Percentiles rank a stretch among this genome's conserved stretches.
phyloP scores from a whole-genome alignment of 2,888 invertebrate genomes.

The Automeris io region DNA sequence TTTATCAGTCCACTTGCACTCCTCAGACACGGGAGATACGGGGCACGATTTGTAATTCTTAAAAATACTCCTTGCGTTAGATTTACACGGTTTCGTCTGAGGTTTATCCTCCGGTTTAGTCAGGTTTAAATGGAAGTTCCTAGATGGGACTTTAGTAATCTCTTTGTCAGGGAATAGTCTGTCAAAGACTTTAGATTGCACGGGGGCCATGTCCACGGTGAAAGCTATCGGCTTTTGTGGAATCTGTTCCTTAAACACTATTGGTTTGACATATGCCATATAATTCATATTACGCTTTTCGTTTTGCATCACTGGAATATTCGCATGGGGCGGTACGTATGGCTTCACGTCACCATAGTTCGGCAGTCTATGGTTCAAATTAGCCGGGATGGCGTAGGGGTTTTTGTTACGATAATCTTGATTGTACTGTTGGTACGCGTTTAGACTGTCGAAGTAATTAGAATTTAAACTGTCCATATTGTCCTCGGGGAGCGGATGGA shows the following conservation, averaged over 20 bases:
- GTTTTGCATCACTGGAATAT: slow-evolving; percentile 26
- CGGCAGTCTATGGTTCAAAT: slow-evolving; percentile 60
- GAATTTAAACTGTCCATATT: slow-evolving; percentile 60
- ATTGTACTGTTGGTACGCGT: slow-evolving; percentile 44
- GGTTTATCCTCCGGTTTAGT: slow-evolving; percentile 50
- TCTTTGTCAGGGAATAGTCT: slow-evolving; percentile 59
- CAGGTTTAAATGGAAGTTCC: slow-evolving; percentile 61
- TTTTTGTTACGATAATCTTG: slow-evolving; percentile 62
- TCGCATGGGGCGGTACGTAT: slow-evolving; percentile 67
- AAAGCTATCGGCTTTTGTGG: slow-evolving; percentile 48
- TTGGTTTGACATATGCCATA: slow-evolving; percentile 39
- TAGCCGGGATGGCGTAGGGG: slow-evolving; percentile 73
- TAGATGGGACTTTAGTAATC: slow-evolving; percentile 41
- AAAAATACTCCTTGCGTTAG: slow-evolving; percentile 72
- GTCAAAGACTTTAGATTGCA: slow-evolving; percentile 61
- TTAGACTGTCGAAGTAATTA: slow-evolving; percentile 65
- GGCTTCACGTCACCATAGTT: slow-evolving; percentile 50
- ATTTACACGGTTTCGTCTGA: slow-evolving; percentile 45
- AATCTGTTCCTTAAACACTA: slow-evolving; percentile 54
- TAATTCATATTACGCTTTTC: slow-evolving; percentile 41
- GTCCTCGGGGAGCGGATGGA: slow-evolving; percentile 49
- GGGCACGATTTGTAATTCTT: slow-evolving; percentile 87
- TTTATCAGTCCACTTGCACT: slow-evolving; percentile 80
- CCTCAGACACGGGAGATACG: slow-evolving; percentile 89
- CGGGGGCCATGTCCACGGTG: slow-evolving; percentile 50